Percentiles rank a stretch among this genome's conserved stretches.
phyloP scores from a whole-genome alignment of 2,888 invertebrate genomes.

The Watsonalla cultraria region DNA sequence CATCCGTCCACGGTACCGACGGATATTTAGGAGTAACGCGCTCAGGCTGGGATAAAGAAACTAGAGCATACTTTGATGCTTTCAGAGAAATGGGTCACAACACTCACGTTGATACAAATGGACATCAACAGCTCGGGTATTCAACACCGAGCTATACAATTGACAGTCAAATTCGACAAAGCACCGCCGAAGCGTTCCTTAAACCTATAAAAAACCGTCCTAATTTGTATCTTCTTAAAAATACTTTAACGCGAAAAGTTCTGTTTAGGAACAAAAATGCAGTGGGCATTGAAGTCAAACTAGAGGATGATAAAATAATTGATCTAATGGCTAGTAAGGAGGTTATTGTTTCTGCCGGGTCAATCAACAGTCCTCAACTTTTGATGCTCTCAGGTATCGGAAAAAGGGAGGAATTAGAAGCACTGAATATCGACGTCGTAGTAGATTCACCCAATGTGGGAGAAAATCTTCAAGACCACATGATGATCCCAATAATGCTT shows the following conservation, averaged over 20 bases:
- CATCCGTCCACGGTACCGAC: slow-evolving; percentile 33
- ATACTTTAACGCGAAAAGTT: slow-evolving; percentile 38
- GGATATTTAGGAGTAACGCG: slow-evolving; percentile 36
- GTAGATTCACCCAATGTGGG: slow-evolving; percentile 43
- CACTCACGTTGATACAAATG: slow-evolving; percentile 37
- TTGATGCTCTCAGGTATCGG: slow-evolving; percentile 57
- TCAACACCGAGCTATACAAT: slow-evolving; percentile 29
- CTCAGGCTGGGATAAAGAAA: slow-evolving; percentile 36
- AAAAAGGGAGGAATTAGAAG: slow-evolving; percentile 35
- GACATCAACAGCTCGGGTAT: slow-evolving; percentile 40
- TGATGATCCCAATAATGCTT: slow-evolving; percentile 31
- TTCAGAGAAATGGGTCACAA: slow-evolving; percentile 40
- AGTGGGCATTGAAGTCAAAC: slow-evolving; percentile 34
- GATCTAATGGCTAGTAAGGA: slow-evolving; percentile 33
- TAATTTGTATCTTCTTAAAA: slow-evolving; percentile 45
- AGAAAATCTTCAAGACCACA: slow-evolving; percentile 46
- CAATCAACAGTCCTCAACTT: slow-evolving; percentile 45
- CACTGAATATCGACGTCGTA: slow-evolving; percentile 30
- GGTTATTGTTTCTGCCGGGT: slow-evolving; percentile 48
- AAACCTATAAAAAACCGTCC: slow-evolving; percentile 31
- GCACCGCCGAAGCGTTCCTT: slow-evolving; percentile 36
- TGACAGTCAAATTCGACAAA: slow-evolving; percentile 33
- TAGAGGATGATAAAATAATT: slow-evolving; percentile 19
- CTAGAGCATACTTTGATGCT: slow-evolving; percentile 46
- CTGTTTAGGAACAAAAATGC: slow-evolving; percentile 33